A percentile compares a stretch with the other conserved stretches of the same genome.
phyloP scores from a whole-genome alignment of 1,140 invertebrate genomes.

The Drosophila pseudoobscura region DNA sequence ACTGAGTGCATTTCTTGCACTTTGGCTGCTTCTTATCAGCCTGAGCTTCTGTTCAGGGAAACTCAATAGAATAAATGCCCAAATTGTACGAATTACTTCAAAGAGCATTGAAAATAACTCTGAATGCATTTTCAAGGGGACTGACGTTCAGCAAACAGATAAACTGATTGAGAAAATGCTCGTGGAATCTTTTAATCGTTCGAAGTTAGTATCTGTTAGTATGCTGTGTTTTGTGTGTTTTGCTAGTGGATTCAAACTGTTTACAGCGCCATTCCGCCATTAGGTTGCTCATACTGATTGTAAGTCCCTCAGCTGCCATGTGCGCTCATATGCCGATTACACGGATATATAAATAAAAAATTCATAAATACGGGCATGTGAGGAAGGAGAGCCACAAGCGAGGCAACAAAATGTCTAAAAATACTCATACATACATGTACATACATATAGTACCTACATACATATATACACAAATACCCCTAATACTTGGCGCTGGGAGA shows the following conservation, averaged over 20 bases:
- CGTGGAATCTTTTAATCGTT: not conserved
- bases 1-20: not conserved
- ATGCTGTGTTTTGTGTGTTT: not conserved
- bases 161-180: no score
- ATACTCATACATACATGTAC: slow-evolving; percentile 10
- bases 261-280: slow-evolving; percentile 24
- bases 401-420: slow-evolving; percentile 44
- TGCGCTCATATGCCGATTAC: slow-evolving; percentile 59
- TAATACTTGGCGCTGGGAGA: no score
- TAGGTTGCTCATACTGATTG: slow-evolving; percentile 7
- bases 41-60: not conserved
- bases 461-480: not conserved
- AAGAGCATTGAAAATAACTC: no score
- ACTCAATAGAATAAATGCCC: not conserved
- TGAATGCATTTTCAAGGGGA: no score
- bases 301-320: slow-evolving; percentile 50
- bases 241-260: slow-evolving; percentile 16
- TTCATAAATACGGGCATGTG: slow-evolving; percentile 43
- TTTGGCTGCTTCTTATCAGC: not conserved
- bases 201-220: not conserved
- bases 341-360: slow-evolving; percentile 58
- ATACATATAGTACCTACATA: not conserved
- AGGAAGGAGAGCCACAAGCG: slow-evolving; percentile 8
- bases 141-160: no score
- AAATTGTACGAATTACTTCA: no score